Percentiles rank a stretch among this genome's conserved stretches.
phyloP scores from a whole-genome alignment of 2,888 invertebrate genomes.

The Dolomedes plantarius region DNA sequence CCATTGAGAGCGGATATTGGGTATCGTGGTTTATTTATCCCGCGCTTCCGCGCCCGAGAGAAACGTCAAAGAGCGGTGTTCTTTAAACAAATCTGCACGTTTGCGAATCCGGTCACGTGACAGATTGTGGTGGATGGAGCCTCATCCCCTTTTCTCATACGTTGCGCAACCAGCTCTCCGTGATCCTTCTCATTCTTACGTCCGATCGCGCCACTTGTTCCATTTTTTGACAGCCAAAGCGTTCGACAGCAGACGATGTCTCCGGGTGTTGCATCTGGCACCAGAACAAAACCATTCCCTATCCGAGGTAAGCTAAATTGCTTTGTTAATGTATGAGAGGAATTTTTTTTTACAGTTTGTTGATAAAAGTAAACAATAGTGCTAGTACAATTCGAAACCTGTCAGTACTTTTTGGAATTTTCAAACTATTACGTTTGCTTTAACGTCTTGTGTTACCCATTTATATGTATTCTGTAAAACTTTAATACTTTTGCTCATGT shows the following conservation, averaged over 20 bases:
- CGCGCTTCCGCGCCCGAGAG: background rate
- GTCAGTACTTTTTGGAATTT: no score
- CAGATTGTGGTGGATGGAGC: background rate
- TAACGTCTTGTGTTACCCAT: no score
- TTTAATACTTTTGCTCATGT: no score
- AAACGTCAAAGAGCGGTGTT: background rate
- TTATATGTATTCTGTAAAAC: no score
- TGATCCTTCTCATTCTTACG: background rate
- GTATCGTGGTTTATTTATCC: background rate
- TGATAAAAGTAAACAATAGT: no score
- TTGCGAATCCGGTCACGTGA: constrained; percentile 5
- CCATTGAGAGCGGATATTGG: background rate
- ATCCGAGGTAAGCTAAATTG: background rate
- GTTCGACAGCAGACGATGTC: constrained; percentile 7
- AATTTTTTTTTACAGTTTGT: background rate
- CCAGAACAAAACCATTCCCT: constrained; percentile 16
- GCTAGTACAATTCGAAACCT: no score
- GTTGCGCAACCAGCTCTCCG: background rate
- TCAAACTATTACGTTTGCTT: no score
- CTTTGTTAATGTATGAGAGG: background rate
- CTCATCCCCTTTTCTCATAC: background rate
- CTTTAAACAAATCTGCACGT: background rate
- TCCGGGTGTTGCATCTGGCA: constrained; percentile 19
- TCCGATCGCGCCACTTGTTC: constrained; percentile 8
- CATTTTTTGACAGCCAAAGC: background rate